A percentile compares a stretch with the other conserved stretches of the same genome.
phyloP scores from a whole-genome alignment of 1,140 invertebrate genomes.

The Cydia strobilella region DNA sequence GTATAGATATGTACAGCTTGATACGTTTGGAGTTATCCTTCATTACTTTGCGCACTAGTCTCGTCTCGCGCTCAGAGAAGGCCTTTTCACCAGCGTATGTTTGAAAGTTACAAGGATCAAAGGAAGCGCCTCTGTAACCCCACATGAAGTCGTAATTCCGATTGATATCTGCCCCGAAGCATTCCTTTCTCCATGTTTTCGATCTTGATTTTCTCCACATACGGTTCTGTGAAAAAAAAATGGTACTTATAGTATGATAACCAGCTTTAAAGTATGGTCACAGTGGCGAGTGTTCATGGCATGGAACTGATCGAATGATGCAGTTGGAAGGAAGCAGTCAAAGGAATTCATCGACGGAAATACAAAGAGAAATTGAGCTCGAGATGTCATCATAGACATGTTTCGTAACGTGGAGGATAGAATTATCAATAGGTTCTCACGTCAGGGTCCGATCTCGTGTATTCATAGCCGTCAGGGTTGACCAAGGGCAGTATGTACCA shows the following conservation, averaged over 20 bases:
- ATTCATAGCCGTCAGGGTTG: conserved; percentile 82
- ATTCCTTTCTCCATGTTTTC: conserved; percentile 60
- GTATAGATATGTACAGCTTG: conserved; percentile 85
- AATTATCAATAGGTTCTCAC: neutral
- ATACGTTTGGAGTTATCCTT: conserved; percentile 75
- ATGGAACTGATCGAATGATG: too few relatives aligned
- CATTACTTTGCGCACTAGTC: conserved; percentile 82
- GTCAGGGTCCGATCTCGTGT: neutral
- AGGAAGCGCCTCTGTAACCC: conserved; percentile 83
- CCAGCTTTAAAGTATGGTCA: too few relatives aligned
- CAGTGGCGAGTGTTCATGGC: too few relatives aligned
- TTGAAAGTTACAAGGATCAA: conserved; percentile 84
- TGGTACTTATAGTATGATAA: too few relatives aligned
- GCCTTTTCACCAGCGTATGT: conserved; percentile 85
- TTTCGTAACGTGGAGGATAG: neutral
- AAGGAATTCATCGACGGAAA: too few relatives aligned
- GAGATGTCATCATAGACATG: too few relatives aligned
- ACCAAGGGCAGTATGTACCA: conserved; percentile 81
- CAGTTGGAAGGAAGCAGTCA: too few relatives aligned
- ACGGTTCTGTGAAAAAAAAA: conserved; percentile 66
- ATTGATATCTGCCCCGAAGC: conserved; percentile 84
- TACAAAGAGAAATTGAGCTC: too few relatives aligned
- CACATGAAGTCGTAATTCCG: conserved; percentile 85
- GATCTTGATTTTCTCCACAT: conserved; percentile 83
- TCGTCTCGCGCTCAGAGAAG: conserved; percentile 89